Evolutionary conservation across 2,888 invertebrate genomes (phyloP).

Genomic region (Orthonevra nobilis): DNA sequence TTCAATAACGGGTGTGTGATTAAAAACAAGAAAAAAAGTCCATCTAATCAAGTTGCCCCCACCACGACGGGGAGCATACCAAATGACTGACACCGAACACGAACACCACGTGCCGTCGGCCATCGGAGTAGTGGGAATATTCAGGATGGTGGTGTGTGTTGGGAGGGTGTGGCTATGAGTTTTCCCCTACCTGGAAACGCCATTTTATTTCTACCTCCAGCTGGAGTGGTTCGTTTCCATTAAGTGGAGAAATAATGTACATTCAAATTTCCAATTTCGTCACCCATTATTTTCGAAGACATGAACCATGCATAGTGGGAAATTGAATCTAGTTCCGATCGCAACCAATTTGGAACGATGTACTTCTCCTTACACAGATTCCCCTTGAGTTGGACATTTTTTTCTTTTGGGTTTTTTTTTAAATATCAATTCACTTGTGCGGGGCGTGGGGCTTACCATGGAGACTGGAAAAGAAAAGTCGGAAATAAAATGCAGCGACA

Average conservation of each 20-base stretch:
- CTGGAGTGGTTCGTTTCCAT: conserved; percentile 10
- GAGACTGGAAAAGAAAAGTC: too few relatives aligned
- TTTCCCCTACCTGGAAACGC: conserved; percentile 53
- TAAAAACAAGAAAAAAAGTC: conserved; percentile 80
- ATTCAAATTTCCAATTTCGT: too few relatives aligned
- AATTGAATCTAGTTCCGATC: too few relatives aligned
- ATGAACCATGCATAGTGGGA: background rate
- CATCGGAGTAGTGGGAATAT: conserved; percentile 33
- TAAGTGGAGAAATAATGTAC: conserved; percentile 33
- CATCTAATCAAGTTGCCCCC: conserved; percentile 79
- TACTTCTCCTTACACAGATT: too few relatives aligned
- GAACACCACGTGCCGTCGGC: conserved; percentile 63
- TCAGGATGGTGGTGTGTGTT: conserved; percentile 11
- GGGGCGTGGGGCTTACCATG: too few relatives aligned
- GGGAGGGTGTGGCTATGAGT: conserved; percentile 32
- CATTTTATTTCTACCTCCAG: conserved; percentile 49
- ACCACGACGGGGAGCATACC: conserved; percentile 36
- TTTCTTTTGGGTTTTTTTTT: too few relatives aligned
- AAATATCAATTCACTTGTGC: too few relatives aligned
- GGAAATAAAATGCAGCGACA: background rate
- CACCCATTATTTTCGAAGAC: background rate
- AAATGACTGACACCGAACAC: conserved; percentile 16
- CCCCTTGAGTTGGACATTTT: too few relatives aligned
- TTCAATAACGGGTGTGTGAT: conserved; percentile 79
- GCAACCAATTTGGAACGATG: too few relatives aligned